phyloP scores from a whole-genome alignment of 2,113 vertebrate species.

The Salvelinus sp. region DNA sequence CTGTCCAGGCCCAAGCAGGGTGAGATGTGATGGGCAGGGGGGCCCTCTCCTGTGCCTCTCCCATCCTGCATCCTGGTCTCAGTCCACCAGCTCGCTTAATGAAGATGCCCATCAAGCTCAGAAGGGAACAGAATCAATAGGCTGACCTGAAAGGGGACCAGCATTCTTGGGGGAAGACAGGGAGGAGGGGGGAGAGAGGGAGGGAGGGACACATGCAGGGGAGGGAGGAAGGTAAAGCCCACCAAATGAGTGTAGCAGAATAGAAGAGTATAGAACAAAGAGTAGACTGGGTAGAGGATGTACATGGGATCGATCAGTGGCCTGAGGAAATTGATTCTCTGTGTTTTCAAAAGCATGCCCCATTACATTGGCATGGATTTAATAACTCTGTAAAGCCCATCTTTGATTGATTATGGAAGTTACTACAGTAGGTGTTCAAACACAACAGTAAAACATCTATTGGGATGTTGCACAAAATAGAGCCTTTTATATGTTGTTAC shows the following conservation, averaged over 20 bases:
- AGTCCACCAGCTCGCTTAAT: constrained; percentile 48
- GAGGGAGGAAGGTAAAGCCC: constrained; percentile 6
- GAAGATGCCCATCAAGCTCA: constrained; percentile 50
- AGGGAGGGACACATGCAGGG: neutral
- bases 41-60: constrained; percentile 3
- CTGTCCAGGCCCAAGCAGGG: neutral
- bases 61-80: constrained; percentile 23
- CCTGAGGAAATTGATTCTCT: neutral
- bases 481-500: constrained; percentile 33
- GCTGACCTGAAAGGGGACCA: constrained; percentile 14
- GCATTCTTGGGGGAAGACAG: neutral
- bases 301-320: constrained; percentile 41
- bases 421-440: constrained; percentile 40
- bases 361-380: constrained; percentile 52
- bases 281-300: neutral
- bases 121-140: constrained; percentile 20
- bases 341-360: constrained; percentile 42
- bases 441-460: constrained; percentile 43
- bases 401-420: constrained; percentile 62
- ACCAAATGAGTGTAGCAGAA: constrained; percentile 31
- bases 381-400: constrained; percentile 49
- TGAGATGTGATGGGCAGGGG: neutral
- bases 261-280: constrained; percentile 38
- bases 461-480: constrained; percentile 37
- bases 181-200: constrained; percentile 13